Evolutionary conservation across 2,113 vertebrate species (phyloP).

Genomic region (Coptodon bakossiorum): DNA sequence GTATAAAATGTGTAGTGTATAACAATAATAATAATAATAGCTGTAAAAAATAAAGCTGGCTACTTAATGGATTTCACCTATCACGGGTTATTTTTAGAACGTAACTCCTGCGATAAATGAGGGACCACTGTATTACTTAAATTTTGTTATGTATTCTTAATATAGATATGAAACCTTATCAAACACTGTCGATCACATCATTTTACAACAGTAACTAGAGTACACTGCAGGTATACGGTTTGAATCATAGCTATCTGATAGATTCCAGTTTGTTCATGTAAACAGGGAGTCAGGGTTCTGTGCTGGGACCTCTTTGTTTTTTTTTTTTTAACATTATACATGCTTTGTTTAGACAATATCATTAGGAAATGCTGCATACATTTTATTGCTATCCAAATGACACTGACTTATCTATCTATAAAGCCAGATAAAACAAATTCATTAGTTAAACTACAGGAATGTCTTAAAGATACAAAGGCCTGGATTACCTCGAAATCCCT

Average conservation of each 20-base stretch:
- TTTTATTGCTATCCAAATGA: not conserved
- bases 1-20: not conserved
- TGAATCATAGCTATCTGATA: not conserved
- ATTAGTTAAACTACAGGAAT: not conserved
- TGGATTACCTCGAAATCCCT: not conserved
- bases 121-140: not conserved
- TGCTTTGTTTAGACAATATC: fast-evolving
- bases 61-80: not conserved
- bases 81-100: fast-evolving
- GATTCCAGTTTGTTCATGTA: not conserved
- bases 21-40: not conserved
- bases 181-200: not conserved
- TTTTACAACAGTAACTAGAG: not conserved
- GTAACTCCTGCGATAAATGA: not conserved
- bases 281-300: not conserved
- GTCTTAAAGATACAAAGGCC: not conserved
- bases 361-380: fast-evolving
- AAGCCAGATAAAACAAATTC: not conserved
- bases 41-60: not conserved
- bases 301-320: not conserved
- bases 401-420: not conserved
- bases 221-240: not conserved
- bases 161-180: not conserved
- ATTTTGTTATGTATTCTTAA: not conserved
- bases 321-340: not conserved